A percentile compares a stretch with the other conserved stretches of the same genome.
These are phyloP conservation scores for Hiodon tergisus DNA, from an alignment of 2,113 vertebrate species.

Conservation along the genomic window DNA sequence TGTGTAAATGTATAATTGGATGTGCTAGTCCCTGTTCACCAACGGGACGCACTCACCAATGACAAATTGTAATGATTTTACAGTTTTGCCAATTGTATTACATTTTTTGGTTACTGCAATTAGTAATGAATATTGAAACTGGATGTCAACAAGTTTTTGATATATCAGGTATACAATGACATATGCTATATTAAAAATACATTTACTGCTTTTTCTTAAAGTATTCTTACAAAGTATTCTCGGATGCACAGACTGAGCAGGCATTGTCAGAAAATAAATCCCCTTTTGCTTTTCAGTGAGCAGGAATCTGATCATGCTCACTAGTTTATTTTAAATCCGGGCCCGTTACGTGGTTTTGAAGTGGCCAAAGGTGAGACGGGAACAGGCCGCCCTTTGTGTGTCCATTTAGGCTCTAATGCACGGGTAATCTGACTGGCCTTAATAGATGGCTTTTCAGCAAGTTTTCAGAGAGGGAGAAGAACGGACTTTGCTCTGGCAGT, in stretches of 20 bases:
- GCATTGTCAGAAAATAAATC: not conserved
- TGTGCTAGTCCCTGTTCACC: too few relatives aligned
- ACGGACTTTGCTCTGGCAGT: not conserved
- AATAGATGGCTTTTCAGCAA: not conserved
- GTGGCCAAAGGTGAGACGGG: not conserved
- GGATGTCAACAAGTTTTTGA: too few relatives aligned
- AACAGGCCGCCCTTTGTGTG: constrained; percentile 9
- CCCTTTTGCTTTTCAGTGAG: not conserved
- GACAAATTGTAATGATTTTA: too few relatives aligned
- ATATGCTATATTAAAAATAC: too few relatives aligned
- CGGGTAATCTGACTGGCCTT: not conserved
- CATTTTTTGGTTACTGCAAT: too few relatives aligned
- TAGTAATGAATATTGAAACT: too few relatives aligned
- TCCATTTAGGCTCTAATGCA: not conserved
- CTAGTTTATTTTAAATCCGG: not conserved
- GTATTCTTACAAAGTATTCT: too few relatives aligned
- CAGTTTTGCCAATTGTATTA: too few relatives aligned
- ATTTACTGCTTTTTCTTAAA: too few relatives aligned
- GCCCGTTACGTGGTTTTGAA: not conserved
- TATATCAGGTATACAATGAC: too few relatives aligned
- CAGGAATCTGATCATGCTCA: not conserved
- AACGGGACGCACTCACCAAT: too few relatives aligned
- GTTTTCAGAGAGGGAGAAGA: not conserved
- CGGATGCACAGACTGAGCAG: not conserved
- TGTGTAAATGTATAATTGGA: too few relatives aligned